Evolutionary conservation across 2,888 invertebrate species (phyloP), one percentile per base, ranked within the genome.

Genomic region (Falcaria lacertinaria): DNA sequence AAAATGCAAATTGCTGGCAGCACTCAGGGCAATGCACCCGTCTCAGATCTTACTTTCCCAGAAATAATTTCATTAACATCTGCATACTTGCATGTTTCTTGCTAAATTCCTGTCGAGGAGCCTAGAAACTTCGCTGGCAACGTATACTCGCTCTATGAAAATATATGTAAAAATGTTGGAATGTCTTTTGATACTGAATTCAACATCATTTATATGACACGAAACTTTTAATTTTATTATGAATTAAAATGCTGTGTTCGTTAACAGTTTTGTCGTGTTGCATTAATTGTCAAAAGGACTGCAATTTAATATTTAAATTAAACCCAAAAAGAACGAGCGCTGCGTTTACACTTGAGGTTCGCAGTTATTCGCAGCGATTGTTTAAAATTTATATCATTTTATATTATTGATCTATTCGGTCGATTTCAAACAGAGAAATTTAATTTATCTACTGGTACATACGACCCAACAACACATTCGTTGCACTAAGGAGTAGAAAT

Each of bases 11-110:
- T 87, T 81, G 74, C 73, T 68, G 60, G 62, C 59, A 72, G 73
- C 80, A 74, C 74, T 78, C 66, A 69, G 86, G 77, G 74, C 85
- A 70, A 68, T 77, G 84, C 82, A 75, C 86, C 74, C 84, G 73
- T 74, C 81, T 74, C 80, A 73, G 76, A 80, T 80, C 80, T 80
- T 75, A 79, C 80, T 83, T 86, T 86, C 84, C 72, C 77, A 83
- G 84, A 84, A 86, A 85, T 85, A 82, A 86, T 86, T 85, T 83
- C 80, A 83, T 85, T 84, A 84, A 81, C 81, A 81, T 82, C 81
- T 76, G 76, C 81, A 81, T 81, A 80, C 74, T 71, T 72, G 68
- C 62, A 62, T 67, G 64, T 64, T 71, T 64, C 67, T 64, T 64
- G 73, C 64, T 61, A 65, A 76, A 78, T 75, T 73, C 72, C 74